Evolutionary conservation across 2,888 invertebrate genomes (phyloP).

Genomic region (Drosophila melanosoma): DNA sequence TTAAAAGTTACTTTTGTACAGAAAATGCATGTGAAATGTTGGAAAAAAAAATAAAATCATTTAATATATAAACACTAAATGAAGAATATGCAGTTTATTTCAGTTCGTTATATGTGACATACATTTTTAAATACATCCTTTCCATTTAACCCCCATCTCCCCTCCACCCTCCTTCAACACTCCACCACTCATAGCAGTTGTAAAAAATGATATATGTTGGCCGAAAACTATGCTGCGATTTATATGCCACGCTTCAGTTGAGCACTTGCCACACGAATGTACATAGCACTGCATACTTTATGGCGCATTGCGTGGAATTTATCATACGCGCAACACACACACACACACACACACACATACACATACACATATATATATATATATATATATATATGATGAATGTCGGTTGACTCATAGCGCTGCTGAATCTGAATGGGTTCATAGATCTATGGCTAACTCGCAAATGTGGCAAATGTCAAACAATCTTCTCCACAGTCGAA

Average conservation of each 20-base stretch:
- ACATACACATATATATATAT: neutral
- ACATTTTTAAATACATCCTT: neutral
- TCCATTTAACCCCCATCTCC: neutral
- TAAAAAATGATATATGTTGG: slow-evolving; percentile 44
- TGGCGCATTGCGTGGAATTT: slow-evolving; percentile 70
- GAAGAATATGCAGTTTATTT: neutral
- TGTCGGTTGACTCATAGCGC: neutral
- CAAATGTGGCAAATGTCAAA: slow-evolving; percentile 26
- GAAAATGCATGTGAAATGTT: slow-evolving; percentile 80
- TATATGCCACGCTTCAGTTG: slow-evolving; percentile 73
- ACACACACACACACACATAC: neutral
- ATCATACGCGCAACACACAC: slow-evolving; percentile 26
- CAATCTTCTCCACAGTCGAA: slow-evolving; percentile 2
- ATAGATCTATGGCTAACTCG: slow-evolving; percentile 9
- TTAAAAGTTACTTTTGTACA: slow-evolving; percentile 74
- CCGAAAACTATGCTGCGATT: slow-evolving; percentile 66
- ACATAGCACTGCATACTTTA: slow-evolving; percentile 61
- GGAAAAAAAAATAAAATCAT: slow-evolving; percentile 56
- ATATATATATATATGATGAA: neutral
- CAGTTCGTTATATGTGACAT: neutral
- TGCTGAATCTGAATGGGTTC: neutral
- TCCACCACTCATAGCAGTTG: slow-evolving; percentile 26
- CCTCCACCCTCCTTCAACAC: neutral
- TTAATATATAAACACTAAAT: slow-evolving; percentile 38
- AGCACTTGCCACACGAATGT: slow-evolving; percentile 47